Evolutionary conservation across 2,797 vertebrate species (phyloP), one percentile per base, ranked within the genome.

Genomic region (Enteromius paludinosus): DNA sequence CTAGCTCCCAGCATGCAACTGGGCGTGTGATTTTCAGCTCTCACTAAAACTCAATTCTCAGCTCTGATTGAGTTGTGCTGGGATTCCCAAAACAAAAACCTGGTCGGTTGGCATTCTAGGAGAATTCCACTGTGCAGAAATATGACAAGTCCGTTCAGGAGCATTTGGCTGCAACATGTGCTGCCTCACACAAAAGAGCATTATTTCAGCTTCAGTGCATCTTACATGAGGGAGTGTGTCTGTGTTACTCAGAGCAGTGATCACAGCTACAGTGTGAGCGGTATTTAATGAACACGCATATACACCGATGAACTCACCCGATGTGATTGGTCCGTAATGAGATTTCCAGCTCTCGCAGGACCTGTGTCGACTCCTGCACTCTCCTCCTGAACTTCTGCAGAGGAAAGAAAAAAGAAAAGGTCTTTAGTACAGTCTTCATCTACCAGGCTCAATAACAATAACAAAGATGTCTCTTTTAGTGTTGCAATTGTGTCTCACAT

Each of bases 321-420:
- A 99, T 99, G 83, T 99, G 96, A 95, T 99, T 99, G 87, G 98
- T 99, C 91, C 98, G 95, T 93, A 99, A 94, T 76, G 98, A 99
- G 93, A 99, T 99, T 95, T 99, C 98, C 95, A 99, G 96, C 94
- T 99, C 98, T 95, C 98, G 92, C 87, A 99, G 94, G 87, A 98
- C 96, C 93, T 99, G 98, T 61, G 98, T 99, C 66, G 98, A 99
- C 92, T 99, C 98, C 91, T 99, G 98, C 86, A 99, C 98, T 93
- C 98, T 92, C 87, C 98, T 96, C 89, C 98, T 95, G 94, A 99
- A 98, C 94, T 99, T 99, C 98, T 99, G 87, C 35, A 65, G 11
- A 76, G 28, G 25, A 35, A 79, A 87, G 87, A 85, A 90, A 79
- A 76, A 52, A 59, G 61, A 66, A 65, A 87, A 33, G 70, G 71